These are phyloP conservation scores for Athalia circularis DNA, from an alignment of 2,888 invertebrate species.

Conservation along the genomic window DNA sequence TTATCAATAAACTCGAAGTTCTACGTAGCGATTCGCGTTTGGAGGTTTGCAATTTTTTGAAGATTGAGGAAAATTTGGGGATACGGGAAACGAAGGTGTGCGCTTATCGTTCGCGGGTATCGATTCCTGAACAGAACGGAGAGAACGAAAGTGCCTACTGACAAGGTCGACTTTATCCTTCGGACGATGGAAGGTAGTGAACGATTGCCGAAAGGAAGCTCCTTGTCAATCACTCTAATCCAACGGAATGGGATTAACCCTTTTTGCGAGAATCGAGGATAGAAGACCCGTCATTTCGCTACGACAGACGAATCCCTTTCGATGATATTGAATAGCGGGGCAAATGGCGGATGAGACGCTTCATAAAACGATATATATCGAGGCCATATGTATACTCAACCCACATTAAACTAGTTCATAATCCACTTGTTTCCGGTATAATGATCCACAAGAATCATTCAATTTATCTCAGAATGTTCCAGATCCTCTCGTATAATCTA, in stretches of 20 bases:
- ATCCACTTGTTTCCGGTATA: background rate
- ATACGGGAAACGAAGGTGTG: background rate
- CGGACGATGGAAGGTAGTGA: conserved; percentile 18
- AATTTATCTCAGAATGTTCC: conserved; percentile 5
- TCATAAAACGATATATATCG: background rate
- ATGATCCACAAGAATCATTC: background rate
- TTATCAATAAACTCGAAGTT: too few relatives aligned
- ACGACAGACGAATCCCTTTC: conserved; percentile 18
- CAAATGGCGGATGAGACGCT: conserved; percentile 11
- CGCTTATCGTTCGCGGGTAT: background rate
- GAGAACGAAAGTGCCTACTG: background rate
- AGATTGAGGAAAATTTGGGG: background rate
- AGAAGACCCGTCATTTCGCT: conserved; percentile 25
- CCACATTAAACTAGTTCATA: conserved; percentile 16
- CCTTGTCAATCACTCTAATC: conserved; percentile 38
- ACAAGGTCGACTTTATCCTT: conserved; percentile 15
- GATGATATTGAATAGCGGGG: conserved; percentile 23
- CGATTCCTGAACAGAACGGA: background rate
- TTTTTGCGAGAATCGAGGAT: conserved; percentile 18
- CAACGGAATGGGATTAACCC: conserved; percentile 36
- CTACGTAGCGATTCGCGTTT: too few relatives aligned
- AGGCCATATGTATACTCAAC: background rate
- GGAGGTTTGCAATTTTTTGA: too few relatives aligned
- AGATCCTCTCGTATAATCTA: background rate
- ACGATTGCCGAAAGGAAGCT: conserved; percentile 19